Evolutionary conservation across 2,113 vertebrate species (phyloP), one percentile per base, ranked within the genome.

Genomic region (Halcyon senegalensis): DNA sequence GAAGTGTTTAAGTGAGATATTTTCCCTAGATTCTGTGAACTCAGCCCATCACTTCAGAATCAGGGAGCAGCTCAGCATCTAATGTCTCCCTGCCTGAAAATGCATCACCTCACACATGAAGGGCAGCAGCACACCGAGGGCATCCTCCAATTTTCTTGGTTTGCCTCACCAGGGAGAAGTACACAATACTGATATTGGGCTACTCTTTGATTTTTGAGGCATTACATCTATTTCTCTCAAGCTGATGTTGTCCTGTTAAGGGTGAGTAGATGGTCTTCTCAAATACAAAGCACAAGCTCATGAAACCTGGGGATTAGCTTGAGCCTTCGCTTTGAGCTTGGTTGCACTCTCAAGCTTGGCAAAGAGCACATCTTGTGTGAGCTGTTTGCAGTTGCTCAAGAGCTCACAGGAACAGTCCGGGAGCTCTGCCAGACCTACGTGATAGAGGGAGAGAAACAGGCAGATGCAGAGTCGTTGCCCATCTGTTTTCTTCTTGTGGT

Each of bases 91-190:
- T 44, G 35, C 18, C 30, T 68, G 30, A 60, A 78, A 76, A 76
- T 2, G 0, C 16, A 13, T 67, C 10, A 35, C 27, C 31, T 89
- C 76, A 16, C 27, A 17, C 0, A 0, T 30, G 58, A 64, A 75
- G 20, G 80, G 58, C 48, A 90, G 11, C 79, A 83, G 33, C 17
- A 48, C 17, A 20, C 5, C 11, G 23, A 33, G 20, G 7, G 20
- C 15, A 0, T 13, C 18, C 31, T 87, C 51, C 81, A 68, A 5
- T 46, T 33, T 35, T 64, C 56, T 39, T 43, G 46, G 19, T 43
- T 64, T 50, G 7, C 37, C 43, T 69, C 70, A 50, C 56, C 12
- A 5, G 9, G 5, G 6, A 53, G 35, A 80, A 64, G 23, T 27
- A 7, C 5, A 11, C 0, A 2, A 18, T 20, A 55, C 4, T 24